Evolutionary conservation across 2,888 invertebrate species (phyloP), one percentile per base, ranked within the genome.

Genomic region (Ochropleura leucogaster): DNA sequence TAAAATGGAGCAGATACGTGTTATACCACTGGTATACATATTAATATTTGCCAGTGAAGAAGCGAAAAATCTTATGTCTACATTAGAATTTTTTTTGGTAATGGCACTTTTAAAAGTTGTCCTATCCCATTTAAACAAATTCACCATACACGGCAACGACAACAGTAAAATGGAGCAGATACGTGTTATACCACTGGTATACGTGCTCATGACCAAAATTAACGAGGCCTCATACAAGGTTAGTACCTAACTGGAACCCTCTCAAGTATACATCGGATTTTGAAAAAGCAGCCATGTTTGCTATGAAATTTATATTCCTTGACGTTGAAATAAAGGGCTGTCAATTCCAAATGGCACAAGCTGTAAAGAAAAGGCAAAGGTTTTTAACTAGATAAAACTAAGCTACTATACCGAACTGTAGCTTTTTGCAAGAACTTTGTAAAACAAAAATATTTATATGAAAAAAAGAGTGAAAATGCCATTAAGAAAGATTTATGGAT

Each of bases 21-120:
- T n/a, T 62, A 62, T 62, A 42, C 62, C 62, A 44, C 44, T 62
- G 62, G 62, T 62, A 44, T 62, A 62, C 12, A n/a, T n/a, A n/a
- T n/a, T n/a, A n/a, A n/a, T n/a, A n/a, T n/a, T n/a, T n/a, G n/a
- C 18, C n/a, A 62, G 60, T 62, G 62, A 44, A 44, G 40, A 60
- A 18, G 40, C 40, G 60, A 60, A 42, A 60, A 42, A 42, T 60
- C 40, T 60, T 40, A 60, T 60, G 60, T 60, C 18, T 16, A 40
- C 40, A 40, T 16, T 16, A 59, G 16, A 40, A 40, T 40, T 40
- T 59, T 40, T 40, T 59, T 40, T 40, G 59, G 59, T 59, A 40
- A 51, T 51, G n/a, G 51, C 8, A n/a, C n/a, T 18, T 53, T 60
- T 40, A 60, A 40, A 40, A 40, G 59, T 40, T 40, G 40, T 60